These are phyloP conservation scores for Nomada hirtipes DNA, from an alignment of 2,888 invertebrate genomes.

Conservation along the genomic window DNA sequence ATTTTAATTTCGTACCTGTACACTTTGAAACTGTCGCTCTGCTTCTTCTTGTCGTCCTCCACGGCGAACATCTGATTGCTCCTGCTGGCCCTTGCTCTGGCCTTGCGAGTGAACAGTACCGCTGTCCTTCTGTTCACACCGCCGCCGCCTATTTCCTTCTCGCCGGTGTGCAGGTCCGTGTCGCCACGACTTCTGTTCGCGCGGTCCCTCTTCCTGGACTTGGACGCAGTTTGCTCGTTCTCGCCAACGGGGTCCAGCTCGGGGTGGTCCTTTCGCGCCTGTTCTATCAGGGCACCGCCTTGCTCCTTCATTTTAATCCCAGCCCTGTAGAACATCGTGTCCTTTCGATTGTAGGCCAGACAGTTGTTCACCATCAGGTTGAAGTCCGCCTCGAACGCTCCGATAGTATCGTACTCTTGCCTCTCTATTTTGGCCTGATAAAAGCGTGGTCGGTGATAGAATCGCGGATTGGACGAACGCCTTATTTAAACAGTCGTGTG, in stretches of 20 bases:
- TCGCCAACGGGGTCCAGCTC: constrained; percentile 75
- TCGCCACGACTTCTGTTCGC: constrained; percentile 77
- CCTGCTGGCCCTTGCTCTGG: constrained; percentile 86
- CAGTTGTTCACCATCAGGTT: constrained; percentile 98
- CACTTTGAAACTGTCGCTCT: constrained; percentile 82
- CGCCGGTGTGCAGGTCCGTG: constrained; percentile 75
- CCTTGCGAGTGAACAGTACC: constrained; percentile 91
- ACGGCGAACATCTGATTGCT: constrained; percentile 69
- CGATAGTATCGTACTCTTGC: constrained; percentile 89
- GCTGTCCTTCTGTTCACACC: constrained; percentile 90
- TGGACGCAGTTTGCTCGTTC: constrained; percentile 64
- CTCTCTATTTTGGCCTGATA: constrained; percentile 87
- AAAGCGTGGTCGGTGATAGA: background rate
- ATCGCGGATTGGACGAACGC: background rate
- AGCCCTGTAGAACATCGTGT: constrained; percentile 96
- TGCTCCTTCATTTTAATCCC: constrained; percentile 96
- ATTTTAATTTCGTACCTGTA: constrained; percentile 73
- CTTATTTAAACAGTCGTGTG: background rate
- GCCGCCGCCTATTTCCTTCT: constrained; percentile 76
- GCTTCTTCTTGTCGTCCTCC: constrained; percentile 78
- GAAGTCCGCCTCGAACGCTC: constrained; percentile 95
- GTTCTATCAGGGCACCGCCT: constrained; percentile 91
- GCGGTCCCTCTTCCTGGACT: constrained; percentile 80
- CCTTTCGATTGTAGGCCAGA: constrained; percentile 96
- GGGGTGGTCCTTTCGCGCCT: constrained; percentile 89